These are phyloP conservation scores for Tetramorium alpestre DNA, from an alignment of 1,140 invertebrate genomes.

Conservation along the genomic window DNA sequence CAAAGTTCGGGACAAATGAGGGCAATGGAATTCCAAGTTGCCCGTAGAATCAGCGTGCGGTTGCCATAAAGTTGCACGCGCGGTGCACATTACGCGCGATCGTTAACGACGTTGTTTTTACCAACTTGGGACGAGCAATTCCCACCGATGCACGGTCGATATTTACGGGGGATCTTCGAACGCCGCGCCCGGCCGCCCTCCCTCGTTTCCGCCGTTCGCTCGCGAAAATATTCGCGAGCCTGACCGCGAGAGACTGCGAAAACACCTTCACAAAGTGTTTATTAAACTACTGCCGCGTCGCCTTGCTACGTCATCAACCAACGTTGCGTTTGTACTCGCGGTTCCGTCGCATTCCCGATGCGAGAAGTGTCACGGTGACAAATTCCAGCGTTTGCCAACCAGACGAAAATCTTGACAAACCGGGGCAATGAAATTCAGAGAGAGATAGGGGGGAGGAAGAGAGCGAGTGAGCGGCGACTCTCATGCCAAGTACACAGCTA, in stretches of 20 bases:
- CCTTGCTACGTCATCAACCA: neutral
- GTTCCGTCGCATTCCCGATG: constrained; percentile 26
- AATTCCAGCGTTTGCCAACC: constrained; percentile 36
- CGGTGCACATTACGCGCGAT: constrained; percentile 46
- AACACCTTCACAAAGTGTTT: constrained; percentile 30
- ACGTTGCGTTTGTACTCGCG: constrained; percentile 10
- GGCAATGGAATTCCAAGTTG: constrained; percentile 51
- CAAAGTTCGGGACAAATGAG: constrained; percentile 44
- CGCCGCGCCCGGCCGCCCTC: too few relatives aligned
- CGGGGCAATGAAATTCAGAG: constrained; percentile 62
- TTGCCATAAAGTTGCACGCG: constrained; percentile 31
- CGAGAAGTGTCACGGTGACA: constrained; percentile 49
- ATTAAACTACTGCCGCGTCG: constrained; percentile 1
- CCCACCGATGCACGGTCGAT: constrained; percentile 8
- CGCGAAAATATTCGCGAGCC: neutral
- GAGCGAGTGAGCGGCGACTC: neutral
- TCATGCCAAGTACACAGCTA: constrained; percentile 33
- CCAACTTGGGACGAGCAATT: constrained; percentile 26
- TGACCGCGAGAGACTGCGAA: neutral
- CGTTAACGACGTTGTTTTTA: constrained; percentile 60
- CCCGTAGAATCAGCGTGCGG: constrained; percentile 31
- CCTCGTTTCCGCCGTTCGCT: neutral
- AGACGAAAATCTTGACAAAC: constrained; percentile 57
- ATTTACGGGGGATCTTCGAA: neutral
- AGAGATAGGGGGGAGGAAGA: neutral